Conservation (phyloP, 2,888 invertebrate species). For the Crioceris asparagi region DNA sequence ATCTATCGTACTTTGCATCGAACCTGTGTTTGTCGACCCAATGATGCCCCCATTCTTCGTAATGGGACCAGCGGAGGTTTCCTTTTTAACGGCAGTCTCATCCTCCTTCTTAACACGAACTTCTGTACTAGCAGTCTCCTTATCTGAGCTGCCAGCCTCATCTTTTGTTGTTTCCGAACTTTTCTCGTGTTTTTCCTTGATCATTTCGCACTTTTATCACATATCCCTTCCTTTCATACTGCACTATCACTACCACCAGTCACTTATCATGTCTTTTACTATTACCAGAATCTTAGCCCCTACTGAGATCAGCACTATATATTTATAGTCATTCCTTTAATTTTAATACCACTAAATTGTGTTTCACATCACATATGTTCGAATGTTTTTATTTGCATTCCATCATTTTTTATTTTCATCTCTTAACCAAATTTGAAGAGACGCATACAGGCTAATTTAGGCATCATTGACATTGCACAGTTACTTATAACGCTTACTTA, state of each 20-base stretch:
- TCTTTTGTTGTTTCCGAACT: slow-evolving; percentile 38
- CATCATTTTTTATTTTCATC: slow-evolving; percentile 41
- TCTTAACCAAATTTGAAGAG: slow-evolving; percentile 39
- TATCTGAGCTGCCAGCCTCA: slow-evolving; percentile 38
- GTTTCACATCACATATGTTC: slow-evolving; percentile 40
- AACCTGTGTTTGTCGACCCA: slow-evolving; percentile 38
- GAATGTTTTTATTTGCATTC: slow-evolving; percentile 42
- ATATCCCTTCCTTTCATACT: slow-evolving; percentile 34
- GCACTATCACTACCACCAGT: slow-evolving; percentile 31
- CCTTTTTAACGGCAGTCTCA: slow-evolving; percentile 34
- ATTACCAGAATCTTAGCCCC: slow-evolving; percentile 22
- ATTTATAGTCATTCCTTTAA: slow-evolving; percentile 29
- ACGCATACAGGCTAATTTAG: slow-evolving; percentile 31
- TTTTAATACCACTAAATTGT: slow-evolving; percentile 33
- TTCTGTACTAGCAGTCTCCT: slow-evolving; percentile 33
- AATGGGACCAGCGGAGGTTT: slow-evolving; percentile 30
- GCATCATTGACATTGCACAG: slow-evolving; percentile 31
- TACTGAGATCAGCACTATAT: slow-evolving; percentile 22
- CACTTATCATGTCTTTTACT: slow-evolving; percentile 29
- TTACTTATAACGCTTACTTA: slow-evolving; percentile 28
- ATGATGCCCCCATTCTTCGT: slow-evolving; percentile 38
- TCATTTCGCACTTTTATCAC: slow-evolving; percentile 36
- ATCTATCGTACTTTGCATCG: slow-evolving; percentile 32
- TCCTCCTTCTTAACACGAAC: slow-evolving; percentile 36
- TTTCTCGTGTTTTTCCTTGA: slow-evolving; percentile 41